A percentile compares a stretch with the other conserved stretches of the same genome.
Evolutionary conservation across 2,113 vertebrate species (phyloP).

Genomic region (Tragelaphus buxtoni): DNA sequence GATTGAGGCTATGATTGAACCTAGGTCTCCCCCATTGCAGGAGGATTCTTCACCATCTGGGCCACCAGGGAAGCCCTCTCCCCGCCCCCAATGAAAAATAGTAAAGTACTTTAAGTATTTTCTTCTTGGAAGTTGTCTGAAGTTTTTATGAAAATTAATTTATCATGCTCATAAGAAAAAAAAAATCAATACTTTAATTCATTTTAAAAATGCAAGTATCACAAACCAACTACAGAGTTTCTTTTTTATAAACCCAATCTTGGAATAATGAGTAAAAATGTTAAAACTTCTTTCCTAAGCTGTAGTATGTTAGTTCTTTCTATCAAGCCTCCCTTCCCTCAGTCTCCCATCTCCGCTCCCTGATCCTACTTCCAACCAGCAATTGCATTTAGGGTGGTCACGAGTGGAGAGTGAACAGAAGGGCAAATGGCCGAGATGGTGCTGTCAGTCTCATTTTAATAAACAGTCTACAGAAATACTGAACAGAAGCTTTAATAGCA

Average conservation of each 20-base stretch:
- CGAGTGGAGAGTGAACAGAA: background rate
- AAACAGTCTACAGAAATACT: conserved; percentile 51
- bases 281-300: background rate
- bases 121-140: background rate
- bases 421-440: background rate
- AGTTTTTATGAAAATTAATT: background rate
- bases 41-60: background rate
- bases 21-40: background rate
- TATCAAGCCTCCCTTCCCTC: background rate
- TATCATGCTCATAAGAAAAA: background rate
- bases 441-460: conserved; percentile 12
- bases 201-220: background rate
- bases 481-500: conserved; percentile 52
- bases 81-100: background rate
- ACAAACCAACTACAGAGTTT: background rate
- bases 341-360: background rate
- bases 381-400: background rate
- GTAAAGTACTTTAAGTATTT: background rate
- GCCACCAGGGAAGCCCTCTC: background rate
- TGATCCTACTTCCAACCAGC: background rate
- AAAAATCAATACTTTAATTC: background rate
- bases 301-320: background rate
- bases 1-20: background rate
- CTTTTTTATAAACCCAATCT: background rate
- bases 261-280: background rate